Evolutionary conservation across 2,888 invertebrate genomes (phyloP).

Genomic region (Drosophila helvetica): DNA sequence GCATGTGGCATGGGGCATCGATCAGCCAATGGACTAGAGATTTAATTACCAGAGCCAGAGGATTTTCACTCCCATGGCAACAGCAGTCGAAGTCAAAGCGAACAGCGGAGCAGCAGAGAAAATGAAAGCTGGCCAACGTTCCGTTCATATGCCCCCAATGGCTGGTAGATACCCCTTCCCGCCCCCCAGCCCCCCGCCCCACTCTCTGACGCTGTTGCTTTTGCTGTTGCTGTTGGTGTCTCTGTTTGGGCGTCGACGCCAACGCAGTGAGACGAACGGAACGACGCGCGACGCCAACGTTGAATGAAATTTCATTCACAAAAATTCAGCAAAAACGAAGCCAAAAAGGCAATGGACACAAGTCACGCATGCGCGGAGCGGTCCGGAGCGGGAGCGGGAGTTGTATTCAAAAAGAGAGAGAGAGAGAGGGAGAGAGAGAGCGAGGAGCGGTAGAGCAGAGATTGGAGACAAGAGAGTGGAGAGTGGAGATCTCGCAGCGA

Average conservation of each 20-base stretch:
- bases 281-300: conserved; percentile 64
- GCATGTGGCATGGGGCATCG: conserved; percentile 46
- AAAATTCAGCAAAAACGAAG: conserved; percentile 70
- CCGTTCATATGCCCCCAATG: background rate
- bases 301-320: conserved; percentile 80
- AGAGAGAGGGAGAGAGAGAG: background rate
- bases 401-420: conserved; percentile 12
- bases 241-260: conserved; percentile 37
- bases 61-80: conserved; percentile 72
- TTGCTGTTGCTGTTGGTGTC: conserved; percentile 40
- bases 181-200: background rate
- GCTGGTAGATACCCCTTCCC: too few relatives aligned
- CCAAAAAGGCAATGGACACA: conserved; percentile 79
- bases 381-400: background rate
- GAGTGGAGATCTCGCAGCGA: conserved; percentile 6
- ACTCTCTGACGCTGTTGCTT: conserved; percentile 32
- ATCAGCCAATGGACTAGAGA: conserved; percentile 68
- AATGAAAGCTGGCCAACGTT: conserved; percentile 58
- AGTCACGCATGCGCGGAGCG: conserved; percentile 77
- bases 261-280: conserved; percentile 38
- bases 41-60: conserved; percentile 63
- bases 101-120: conserved; percentile 8
- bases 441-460: background rate
- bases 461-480: background rate
- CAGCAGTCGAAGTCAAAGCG: conserved; percentile 47